Conservation (phyloP, 2,888 invertebrate species). For the Isotomurus palustris region DNA sequence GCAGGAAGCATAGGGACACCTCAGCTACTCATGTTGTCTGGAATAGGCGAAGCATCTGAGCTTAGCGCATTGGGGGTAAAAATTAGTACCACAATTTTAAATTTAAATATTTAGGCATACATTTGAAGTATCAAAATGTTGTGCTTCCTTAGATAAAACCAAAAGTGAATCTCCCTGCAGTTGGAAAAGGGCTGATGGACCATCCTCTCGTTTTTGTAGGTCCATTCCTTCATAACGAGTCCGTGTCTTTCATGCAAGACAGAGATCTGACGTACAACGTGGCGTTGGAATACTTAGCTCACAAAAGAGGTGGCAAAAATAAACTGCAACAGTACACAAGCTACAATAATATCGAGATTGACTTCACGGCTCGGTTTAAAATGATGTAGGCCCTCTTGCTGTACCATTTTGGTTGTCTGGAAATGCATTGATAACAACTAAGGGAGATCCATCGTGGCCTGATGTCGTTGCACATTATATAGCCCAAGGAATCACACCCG, state of each 20-base stretch:
- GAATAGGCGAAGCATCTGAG: constrained; percentile 12
- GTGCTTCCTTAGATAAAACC: constrained; percentile 4
- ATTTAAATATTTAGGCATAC: not conserved
- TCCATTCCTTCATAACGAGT: constrained; percentile 11
- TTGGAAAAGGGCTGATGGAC: constrained; percentile 16
- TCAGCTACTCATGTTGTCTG: constrained; percentile 15
- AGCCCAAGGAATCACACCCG: no score
- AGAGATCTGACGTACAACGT: constrained; percentile 15
- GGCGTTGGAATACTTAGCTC: no score
- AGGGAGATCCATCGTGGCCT: no score
- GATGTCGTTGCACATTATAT: no score
- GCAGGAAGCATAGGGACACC: constrained; percentile 12
- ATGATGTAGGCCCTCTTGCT: no score
- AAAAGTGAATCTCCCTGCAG: constrained; percentile 11
- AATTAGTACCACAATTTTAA: no score
- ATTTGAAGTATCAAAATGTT: not conserved
- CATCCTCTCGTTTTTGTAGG: constrained; percentile 9
- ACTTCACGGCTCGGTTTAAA: no score
- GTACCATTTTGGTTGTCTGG: no score
- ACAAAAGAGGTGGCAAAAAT: no score
- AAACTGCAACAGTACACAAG: no score
- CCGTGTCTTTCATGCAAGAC: constrained; percentile 1
- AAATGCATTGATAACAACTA: no score
- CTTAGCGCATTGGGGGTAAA: not conserved
- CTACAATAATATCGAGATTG: no score